Percentiles rank a stretch among this genome's conserved stretches.
These are phyloP conservation scores for Cetonia aurata DNA, from an alignment of 2,888 invertebrate genomes.

Conservation along the genomic window DNA sequence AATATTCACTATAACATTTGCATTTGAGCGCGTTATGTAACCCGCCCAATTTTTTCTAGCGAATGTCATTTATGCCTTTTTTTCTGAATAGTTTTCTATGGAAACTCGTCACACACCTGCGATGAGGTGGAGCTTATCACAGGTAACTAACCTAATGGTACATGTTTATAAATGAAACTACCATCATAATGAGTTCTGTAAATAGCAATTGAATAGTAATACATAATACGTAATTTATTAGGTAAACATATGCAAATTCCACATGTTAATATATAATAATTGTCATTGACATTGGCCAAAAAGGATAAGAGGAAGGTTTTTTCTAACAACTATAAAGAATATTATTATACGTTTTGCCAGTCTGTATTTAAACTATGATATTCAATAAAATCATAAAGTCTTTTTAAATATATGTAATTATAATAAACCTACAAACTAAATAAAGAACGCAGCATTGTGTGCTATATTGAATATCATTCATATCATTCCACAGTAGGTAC, in stretches of 20 bases:
- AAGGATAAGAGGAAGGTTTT: no score
- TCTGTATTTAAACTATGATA: no score
- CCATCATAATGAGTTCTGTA: conserved; percentile 9
- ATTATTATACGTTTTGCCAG: no score
- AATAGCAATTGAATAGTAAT: conserved; percentile 27
- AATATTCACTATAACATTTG: not conserved
- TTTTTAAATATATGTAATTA: no score
- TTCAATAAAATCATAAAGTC: no score
- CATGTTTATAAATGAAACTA: conserved; percentile 15
- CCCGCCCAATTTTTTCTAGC: not conserved
- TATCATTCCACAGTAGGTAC: no score
- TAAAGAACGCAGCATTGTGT: no score
- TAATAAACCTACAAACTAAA: no score
- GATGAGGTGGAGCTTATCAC: conserved; percentile 25
- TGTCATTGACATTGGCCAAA: conserved; percentile 31
- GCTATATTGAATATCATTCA: no score
- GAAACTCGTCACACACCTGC: conserved; percentile 13
- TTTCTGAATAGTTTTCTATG: conserved; percentile 3
- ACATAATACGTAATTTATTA: conserved; percentile 19
- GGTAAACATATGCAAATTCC: conserved; percentile 18
- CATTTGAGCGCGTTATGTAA: conserved; percentile 17
- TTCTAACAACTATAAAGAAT: no score
- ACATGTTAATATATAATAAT: conserved; percentile 15
- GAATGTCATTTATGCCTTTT: conserved; percentile 14
- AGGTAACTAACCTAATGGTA: conserved; percentile 24